These are phyloP conservation scores for Coranthus polyacanthus DNA, from an alignment of 2,797 vertebrate species.

Conservation along the genomic window DNA sequence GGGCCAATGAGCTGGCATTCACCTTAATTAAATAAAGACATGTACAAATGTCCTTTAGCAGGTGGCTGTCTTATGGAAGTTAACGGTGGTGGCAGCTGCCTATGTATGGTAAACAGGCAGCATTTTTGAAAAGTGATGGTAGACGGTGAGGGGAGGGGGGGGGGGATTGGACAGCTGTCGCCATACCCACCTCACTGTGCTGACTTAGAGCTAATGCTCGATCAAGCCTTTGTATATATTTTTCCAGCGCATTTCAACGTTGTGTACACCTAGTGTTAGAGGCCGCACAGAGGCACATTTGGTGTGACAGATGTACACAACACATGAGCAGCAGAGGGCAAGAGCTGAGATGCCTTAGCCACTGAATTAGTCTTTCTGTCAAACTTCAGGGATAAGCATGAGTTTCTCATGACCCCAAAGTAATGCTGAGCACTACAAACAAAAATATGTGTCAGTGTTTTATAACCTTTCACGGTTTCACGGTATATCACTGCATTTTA, in stretches of 20 bases:
- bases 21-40: constrained; percentile 89
- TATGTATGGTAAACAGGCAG: constrained; percentile 84
- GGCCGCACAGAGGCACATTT: constrained; percentile 72
- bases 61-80: constrained; percentile 85
- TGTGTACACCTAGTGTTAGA: constrained; percentile 73
- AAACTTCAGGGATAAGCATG: constrained; percentile 46
- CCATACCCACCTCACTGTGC: constrained; percentile 80
- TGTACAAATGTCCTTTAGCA: constrained; percentile 87
- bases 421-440: background rate
- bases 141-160: constrained; percentile 57
- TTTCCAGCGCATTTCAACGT: constrained; percentile 77
- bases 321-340: constrained; percentile 71
- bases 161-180: constrained; percentile 83
- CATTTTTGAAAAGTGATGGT: constrained; percentile 82
- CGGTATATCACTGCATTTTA: no score
- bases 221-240: constrained; percentile 81
- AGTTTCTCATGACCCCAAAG: constrained; percentile 42
- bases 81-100: constrained; percentile 86
- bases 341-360: constrained; percentile 55
- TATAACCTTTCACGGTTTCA: background rate
- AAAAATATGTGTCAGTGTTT: no score
- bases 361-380: constrained; percentile 55
- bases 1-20: constrained; percentile 84
- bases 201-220: constrained; percentile 81
- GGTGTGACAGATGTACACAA: constrained; percentile 76